Conservation (phyloP, 2,113 vertebrate genomes). For the Zapornia atra region DNA sequence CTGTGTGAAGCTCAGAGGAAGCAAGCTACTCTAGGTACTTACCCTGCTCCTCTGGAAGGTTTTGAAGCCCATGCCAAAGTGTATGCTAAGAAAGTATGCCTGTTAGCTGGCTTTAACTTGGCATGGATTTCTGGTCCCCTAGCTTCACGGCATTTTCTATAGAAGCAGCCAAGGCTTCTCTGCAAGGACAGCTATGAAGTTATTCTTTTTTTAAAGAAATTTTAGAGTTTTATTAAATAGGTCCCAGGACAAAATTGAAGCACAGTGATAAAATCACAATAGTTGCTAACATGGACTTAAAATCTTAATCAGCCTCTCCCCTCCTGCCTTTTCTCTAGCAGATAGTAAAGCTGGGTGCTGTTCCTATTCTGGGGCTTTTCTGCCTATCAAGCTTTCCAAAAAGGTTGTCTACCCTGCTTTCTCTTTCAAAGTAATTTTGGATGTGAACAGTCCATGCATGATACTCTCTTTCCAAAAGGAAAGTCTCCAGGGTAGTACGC, state of each 20-base stretch:
- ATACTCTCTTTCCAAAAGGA: not conserved
- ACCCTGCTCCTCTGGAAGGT: not conserved
- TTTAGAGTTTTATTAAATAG: not conserved
- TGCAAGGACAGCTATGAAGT: not conserved
- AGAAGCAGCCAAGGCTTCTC: not conserved
- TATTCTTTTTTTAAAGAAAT: not conserved
- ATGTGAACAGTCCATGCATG: not conserved
- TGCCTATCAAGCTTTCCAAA: slow-evolving; percentile 14
- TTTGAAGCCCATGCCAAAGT: not conserved
- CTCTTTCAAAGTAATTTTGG: slow-evolving; percentile 16
- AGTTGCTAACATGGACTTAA: not conserved
- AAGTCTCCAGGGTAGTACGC: not conserved
- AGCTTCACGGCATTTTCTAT: not conserved
- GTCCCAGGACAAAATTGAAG: not conserved
- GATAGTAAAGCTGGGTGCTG: not conserved
- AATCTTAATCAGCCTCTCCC: not conserved
- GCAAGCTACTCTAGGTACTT: not conserved
- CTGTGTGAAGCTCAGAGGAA: not conserved
- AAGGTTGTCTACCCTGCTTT: not conserved
- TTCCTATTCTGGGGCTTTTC: slow-evolving; percentile 22
- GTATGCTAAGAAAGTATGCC: not conserved
- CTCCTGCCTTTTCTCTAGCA: not conserved
- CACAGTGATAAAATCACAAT: not conserved
- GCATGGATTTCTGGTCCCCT: not conserved
- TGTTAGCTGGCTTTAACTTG: not conserved